Conservation (phyloP, 2,113 vertebrate species). For the Cichladusa arquata region DNA sequence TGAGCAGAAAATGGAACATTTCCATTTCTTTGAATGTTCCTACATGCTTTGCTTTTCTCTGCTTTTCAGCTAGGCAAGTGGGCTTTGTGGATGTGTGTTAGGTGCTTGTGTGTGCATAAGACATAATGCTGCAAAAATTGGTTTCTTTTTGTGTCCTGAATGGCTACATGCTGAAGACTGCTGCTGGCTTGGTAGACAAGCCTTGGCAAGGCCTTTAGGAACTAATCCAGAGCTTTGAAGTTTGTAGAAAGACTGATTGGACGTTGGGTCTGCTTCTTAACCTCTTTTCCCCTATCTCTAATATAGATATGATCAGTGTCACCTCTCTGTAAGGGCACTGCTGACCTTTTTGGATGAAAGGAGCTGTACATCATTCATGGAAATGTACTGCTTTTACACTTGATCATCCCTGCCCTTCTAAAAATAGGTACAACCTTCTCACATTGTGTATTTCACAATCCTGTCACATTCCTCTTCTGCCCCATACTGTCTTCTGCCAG, state of each 20-base stretch:
- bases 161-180: not conserved
- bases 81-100: not conserved
- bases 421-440: slow-evolving; percentile 52
- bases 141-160: not conserved
- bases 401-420: slow-evolving; percentile 33
- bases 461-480: slow-evolving; percentile 41
- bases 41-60: not conserved
- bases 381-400: slow-evolving; percentile 29
- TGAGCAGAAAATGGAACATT: not conserved
- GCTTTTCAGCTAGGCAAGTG: not conserved
- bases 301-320: slow-evolving; percentile 9
- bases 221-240: not conserved
- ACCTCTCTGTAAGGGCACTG: not conserved
- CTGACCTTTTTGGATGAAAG: slow-evolving; percentile 46
- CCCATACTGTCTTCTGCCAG: slow-evolving; percentile 2
- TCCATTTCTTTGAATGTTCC: not conserved
- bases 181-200: not conserved
- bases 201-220: not conserved
- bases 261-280: not conserved
- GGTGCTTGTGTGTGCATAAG: not conserved
- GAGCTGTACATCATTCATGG: slow-evolving; percentile 7
- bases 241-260: slow-evolving; percentile 23
- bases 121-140: slow-evolving; percentile 30
- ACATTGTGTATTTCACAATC: slow-evolving; percentile 41
- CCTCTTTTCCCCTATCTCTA: not conserved